Conservation (phyloP, 2,888 invertebrate genomes). For the Chloromyia formosa region DNA sequence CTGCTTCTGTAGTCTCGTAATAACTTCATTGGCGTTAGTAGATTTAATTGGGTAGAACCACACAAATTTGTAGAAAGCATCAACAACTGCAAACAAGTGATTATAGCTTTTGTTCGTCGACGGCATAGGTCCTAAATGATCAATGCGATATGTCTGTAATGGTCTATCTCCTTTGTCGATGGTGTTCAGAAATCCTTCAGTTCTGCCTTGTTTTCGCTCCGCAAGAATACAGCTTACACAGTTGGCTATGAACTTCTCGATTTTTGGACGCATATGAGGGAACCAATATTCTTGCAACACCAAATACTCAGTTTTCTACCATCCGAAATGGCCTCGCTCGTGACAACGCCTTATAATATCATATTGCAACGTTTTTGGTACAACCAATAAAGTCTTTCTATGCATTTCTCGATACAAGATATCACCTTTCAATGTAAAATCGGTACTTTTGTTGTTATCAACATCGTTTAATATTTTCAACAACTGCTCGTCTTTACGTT, state of each 20-base stretch:
- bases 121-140: conserved; percentile 27
- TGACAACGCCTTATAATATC: conserved; percentile 5
- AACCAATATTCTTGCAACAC: conserved; percentile 16
- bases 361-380: neutral
- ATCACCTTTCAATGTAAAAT: neutral
- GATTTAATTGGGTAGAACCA: neutral
- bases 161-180: conserved; percentile 30
- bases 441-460: neutral
- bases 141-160: conserved; percentile 18
- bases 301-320: conserved; percentile 1
- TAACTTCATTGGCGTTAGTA: neutral
- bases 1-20: neutral
- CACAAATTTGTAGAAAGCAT: neutral
- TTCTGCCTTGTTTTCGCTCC: conserved; percentile 54
- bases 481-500: neutral
- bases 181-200: neutral
- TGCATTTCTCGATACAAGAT: neutral
- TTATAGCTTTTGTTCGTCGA: conserved; percentile 18
- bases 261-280: neutral
- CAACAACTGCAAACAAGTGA: neutral
- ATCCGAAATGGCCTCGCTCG: conserved; percentile 26
- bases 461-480: neutral
- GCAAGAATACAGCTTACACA: conserved; percentile 39
- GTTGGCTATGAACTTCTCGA: neutral
- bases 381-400: neutral